Percentiles rank a stretch among this genome's conserved stretches.
Evolutionary conservation across 2,888 invertebrate species (phyloP).

Genomic region (Drosophila melanocephala): DNA sequence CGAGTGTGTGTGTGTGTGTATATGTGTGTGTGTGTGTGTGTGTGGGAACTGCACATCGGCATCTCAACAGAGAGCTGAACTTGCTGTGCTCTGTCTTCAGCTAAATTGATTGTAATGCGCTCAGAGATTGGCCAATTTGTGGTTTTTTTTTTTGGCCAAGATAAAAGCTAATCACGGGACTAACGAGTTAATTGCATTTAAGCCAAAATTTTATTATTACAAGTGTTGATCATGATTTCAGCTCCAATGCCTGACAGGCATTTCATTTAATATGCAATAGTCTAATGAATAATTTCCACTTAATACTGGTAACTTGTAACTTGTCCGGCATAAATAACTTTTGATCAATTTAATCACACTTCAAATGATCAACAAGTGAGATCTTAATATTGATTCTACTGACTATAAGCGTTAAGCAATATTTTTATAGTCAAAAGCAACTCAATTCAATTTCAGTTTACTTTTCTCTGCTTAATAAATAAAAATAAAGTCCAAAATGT

Average conservation of each 20-base stretch:
- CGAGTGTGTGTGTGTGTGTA: neutral
- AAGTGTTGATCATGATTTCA: neutral
- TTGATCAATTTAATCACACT: neutral
- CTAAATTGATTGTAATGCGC: conserved; percentile 24
- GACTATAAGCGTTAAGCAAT: neutral
- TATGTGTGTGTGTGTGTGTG: neutral
- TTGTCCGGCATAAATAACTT: neutral
- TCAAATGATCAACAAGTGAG: neutral
- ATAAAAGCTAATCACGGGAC: conserved; percentile 26
- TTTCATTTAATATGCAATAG: neutral
- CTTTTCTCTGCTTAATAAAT: neutral
- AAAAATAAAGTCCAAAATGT: neutral
- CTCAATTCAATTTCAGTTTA: neutral
- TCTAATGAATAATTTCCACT: neutral
- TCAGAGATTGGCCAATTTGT: conserved; percentile 49
- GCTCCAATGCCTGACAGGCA: neutral
- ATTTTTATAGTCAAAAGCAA: neutral
- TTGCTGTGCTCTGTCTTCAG: conserved; percentile 16
- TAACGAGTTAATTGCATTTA: conserved; percentile 42
- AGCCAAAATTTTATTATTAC: conserved; percentile 6
- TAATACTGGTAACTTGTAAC: fast-evolving
- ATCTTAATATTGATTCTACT: neutral
- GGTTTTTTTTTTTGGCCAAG: conserved; percentile 13
- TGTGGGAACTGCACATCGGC: conserved; percentile 24
- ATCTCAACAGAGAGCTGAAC: conserved; percentile 16